These are phyloP conservation scores for Epizoanthus rinbou DNA, from an alignment of 92 coral and sea anemone genomes.

Conservation along the genomic window DNA sequence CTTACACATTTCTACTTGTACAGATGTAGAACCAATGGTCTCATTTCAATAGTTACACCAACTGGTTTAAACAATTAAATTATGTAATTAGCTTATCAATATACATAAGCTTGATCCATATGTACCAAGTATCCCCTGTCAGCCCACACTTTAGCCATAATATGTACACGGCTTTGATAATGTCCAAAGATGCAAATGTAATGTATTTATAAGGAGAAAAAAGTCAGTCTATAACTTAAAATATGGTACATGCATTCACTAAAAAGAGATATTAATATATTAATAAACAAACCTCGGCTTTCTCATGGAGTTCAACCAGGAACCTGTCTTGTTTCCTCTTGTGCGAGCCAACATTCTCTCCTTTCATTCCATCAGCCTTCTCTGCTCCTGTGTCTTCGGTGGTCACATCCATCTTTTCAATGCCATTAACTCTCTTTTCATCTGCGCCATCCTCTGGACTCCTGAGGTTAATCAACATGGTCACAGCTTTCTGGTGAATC, in stretches of 20 bases:
- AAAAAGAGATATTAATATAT: no score
- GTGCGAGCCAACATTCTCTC: conserved; percentile 50
- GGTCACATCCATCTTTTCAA: conserved; percentile 29
- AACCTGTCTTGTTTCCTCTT: conserved; percentile 85
- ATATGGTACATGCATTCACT: no score
- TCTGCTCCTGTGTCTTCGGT: conserved; percentile 23
- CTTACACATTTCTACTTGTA: background rate
- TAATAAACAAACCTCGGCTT: conserved; percentile 80
- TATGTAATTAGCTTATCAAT: no score
- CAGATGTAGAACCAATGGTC: background rate
- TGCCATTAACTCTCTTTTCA: conserved; percentile 29
- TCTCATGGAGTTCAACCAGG: conserved; percentile 84
- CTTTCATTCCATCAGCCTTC: conserved; percentile 34
- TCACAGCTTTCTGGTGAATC: conserved; percentile 47
- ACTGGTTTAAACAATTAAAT: no score
- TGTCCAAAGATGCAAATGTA: no score
- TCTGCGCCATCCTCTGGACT: conserved; percentile 34
- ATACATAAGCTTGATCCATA: no score
- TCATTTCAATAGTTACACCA: no score
- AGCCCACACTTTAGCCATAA: no score
- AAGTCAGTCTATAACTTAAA: no score
- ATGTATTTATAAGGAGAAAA: no score
- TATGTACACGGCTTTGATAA: no score
- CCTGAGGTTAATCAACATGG: conserved; percentile 53
- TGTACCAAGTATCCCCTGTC: no score